Evolutionary conservation across 2,113 vertebrate species (phyloP).

Genomic region (Natator depressus): DNA sequence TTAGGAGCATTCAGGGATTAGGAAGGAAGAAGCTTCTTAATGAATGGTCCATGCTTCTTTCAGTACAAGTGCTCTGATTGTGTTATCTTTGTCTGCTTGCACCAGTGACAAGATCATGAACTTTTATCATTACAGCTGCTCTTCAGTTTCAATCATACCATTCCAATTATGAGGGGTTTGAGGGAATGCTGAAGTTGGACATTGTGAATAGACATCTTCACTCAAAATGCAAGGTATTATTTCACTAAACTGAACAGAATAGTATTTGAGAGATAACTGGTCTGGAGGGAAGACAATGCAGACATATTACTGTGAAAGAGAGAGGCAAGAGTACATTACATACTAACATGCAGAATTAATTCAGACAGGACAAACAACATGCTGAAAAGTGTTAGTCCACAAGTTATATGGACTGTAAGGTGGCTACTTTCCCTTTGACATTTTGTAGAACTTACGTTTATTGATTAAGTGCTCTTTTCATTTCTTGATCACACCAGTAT

Average conservation of each 20-base stretch:
- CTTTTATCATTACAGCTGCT: background rate
- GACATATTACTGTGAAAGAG: background rate
- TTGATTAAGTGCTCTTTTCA: background rate
- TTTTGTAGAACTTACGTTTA: background rate
- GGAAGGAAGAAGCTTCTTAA: background rate
- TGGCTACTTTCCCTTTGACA: background rate
- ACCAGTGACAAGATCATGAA: background rate
- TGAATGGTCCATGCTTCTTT: background rate
- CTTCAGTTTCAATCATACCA: background rate
- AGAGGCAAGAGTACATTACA: background rate
- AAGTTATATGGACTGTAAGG: background rate
- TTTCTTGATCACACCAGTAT: background rate
- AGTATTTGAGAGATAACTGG: background rate
- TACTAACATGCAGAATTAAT: background rate
- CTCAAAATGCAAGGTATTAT: background rate
- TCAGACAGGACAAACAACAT: accelerated
- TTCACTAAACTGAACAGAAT: background rate
- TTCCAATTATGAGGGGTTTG: background rate
- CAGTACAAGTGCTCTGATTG: background rate
- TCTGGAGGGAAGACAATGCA: background rate
- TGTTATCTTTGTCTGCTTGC: background rate
- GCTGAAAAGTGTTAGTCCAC: background rate
- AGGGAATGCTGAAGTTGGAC: background rate
- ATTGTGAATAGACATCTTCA: background rate
- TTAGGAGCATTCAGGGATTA: background rate